phyloP scores from a whole-genome alignment of 2,113 vertebrate species.

The Leptodactylus fuscus region DNA sequence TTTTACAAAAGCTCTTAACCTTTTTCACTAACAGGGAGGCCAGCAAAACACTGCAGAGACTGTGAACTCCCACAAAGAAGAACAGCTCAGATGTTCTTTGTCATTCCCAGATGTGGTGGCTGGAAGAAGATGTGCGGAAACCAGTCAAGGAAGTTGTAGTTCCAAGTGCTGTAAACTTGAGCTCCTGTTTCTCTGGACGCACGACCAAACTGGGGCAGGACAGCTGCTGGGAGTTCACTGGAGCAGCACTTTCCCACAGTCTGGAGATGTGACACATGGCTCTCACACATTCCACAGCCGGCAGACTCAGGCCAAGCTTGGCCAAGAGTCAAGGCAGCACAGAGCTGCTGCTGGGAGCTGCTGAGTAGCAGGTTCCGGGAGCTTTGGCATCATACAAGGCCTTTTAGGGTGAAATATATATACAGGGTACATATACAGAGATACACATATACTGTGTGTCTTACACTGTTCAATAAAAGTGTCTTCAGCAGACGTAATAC shows the following conservation, averaged over 20 bases:
- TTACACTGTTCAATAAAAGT: too few species aligned
- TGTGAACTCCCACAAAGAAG: constrained; percentile 61
- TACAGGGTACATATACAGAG: too few species aligned
- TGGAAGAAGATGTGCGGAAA: constrained; percentile 69
- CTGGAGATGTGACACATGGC: constrained; percentile 97
- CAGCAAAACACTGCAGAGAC: constrained; percentile 44
- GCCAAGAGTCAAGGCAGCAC: constrained; percentile 74
- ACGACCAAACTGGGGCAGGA: constrained; percentile 78
- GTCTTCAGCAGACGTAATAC: too few species aligned
- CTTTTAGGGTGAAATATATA: constrained; percentile 69
- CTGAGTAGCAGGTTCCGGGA: constrained; percentile 77
- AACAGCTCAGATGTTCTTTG: constrained; percentile 66
- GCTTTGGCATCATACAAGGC: constrained; percentile 75
- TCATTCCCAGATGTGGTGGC: constrained; percentile 60
- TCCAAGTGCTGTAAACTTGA: constrained; percentile 79
- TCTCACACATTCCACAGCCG: constrained; percentile 95
- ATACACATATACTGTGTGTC: constrained; percentile 63
- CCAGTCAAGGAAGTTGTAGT: constrained; percentile 76
- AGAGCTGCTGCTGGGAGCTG: constrained; percentile 70
- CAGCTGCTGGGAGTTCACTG: constrained; percentile 88
- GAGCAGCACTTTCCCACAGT: constrained; percentile 99
- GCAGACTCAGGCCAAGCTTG: constrained; percentile 80
- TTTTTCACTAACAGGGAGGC: constrained; percentile 49
- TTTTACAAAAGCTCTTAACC: constrained; percentile 31
- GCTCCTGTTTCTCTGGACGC: constrained; percentile 82